phyloP scores from a whole-genome alignment of 2,113 vertebrate genomes.

The Rissa tridactyla region DNA sequence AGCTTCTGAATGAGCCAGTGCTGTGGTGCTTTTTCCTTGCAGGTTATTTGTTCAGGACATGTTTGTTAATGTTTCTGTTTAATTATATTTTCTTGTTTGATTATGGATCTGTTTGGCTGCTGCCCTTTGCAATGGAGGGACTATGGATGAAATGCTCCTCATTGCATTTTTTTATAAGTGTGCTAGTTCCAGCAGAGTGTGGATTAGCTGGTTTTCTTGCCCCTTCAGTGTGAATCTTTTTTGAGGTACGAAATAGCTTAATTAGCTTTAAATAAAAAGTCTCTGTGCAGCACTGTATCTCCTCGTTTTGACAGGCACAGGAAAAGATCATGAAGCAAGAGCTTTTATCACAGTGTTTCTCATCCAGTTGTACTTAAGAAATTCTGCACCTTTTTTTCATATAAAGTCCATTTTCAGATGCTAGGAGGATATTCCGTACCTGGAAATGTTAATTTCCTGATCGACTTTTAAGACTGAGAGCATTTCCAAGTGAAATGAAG shows the following conservation, averaged over 20 bases:
- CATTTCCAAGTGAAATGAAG: not conserved
- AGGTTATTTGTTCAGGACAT: not conserved
- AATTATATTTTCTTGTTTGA: not conserved
- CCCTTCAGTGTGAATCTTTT: not conserved
- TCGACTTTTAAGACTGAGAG: not conserved
- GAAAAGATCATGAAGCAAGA: not conserved
- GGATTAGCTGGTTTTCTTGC: not conserved
- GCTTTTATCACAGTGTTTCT: not conserved
- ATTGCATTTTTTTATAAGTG: no score
- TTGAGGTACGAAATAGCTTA: not conserved
- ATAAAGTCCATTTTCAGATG: not conserved
- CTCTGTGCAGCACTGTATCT: not conserved
- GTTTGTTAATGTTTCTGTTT: not conserved
- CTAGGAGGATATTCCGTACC: not conserved
- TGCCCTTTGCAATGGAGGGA: not conserved
- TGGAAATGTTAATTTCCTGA: conserved; percentile 3
- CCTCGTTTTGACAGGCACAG: not conserved
- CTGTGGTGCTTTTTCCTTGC: not conserved
- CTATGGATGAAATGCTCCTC: not conserved
- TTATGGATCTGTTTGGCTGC: not conserved
- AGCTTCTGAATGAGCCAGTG: not conserved
- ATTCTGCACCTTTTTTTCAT: not conserved
- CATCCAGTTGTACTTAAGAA: not conserved
- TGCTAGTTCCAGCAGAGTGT: not conserved
- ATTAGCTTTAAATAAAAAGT: not conserved